A percentile compares a stretch with the other conserved stretches of the same genome.
These are phyloP conservation scores for Sialis fuliginosa DNA, from an alignment of 2,888 invertebrate genomes.

Conservation along the genomic window DNA sequence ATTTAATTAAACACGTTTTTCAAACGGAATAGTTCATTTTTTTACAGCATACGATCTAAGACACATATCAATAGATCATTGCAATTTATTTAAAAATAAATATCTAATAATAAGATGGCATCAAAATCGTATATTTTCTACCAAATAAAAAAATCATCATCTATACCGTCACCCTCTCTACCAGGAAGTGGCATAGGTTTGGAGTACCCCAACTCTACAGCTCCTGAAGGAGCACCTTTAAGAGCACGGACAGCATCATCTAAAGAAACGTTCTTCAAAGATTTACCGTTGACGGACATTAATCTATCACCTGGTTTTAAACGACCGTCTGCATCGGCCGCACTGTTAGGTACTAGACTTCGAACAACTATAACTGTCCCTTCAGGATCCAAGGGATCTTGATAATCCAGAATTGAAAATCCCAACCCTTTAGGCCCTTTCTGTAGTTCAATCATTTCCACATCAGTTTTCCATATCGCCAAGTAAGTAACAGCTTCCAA, in stretches of 20 bases:
- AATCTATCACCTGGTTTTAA: slow-evolving; percentile 92
- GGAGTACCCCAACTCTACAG: slow-evolving; percentile 82
- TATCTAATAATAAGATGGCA: background rate
- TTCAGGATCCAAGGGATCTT: slow-evolving; percentile 89
- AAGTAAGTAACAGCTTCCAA: slow-evolving; percentile 87
- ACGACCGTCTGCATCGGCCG: slow-evolving; percentile 88
- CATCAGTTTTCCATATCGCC: slow-evolving; percentile 93
- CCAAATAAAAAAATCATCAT: slow-evolving; percentile 6
- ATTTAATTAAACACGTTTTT: too few species aligned
- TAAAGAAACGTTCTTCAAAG: slow-evolving; percentile 77
- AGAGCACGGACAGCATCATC: slow-evolving; percentile 92
- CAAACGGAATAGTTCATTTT: background rate
- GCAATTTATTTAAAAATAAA: background rate
- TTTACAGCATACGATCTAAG: background rate
- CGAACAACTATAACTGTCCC: slow-evolving; percentile 95
- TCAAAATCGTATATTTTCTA: background rate
- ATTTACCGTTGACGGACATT: slow-evolving; percentile 78
- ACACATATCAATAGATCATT: background rate
- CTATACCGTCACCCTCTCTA: slow-evolving; percentile 6
- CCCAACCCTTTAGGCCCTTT: slow-evolving; percentile 95
- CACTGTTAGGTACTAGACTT: slow-evolving; percentile 92
- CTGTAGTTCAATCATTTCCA: slow-evolving; percentile 75
- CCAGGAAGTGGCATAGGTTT: slow-evolving; percentile 45
- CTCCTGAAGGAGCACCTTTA: slow-evolving; percentile 82
- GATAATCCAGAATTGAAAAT: slow-evolving; percentile 94